Evolutionary conservation across 1,140 invertebrate species (phyloP), one percentile per base, ranked within the genome.

Genomic region (Drosophila albomicans): DNA sequence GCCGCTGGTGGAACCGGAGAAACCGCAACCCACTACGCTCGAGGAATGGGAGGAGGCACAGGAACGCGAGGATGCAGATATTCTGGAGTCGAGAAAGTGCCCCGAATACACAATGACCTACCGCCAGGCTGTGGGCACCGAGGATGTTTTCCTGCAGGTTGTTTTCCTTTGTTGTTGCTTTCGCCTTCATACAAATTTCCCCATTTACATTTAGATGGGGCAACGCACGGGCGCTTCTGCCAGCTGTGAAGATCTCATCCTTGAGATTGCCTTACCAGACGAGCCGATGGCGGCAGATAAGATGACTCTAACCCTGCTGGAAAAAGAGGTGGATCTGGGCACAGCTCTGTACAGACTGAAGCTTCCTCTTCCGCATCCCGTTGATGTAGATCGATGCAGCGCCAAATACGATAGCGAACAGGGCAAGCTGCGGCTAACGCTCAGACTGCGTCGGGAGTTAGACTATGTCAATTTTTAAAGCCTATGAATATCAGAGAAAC

Each of bases 171-270:
- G 0, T 7, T 32, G n/a, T 25, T 2, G 1, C 28, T 6, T 6
- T n/a, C 7, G 28, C 49, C 25, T 54, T 16, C 45, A 2, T 43
- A 66, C 13, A 38, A 15, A 41, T 1, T 5, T 5, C 5, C 5
- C 8, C 13, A 10, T 61, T 46, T 25, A n/a, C 48, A 61, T 10
- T 38, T 84, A 97, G 96, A 96, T 98, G 94, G 96, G 96, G 0
- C 95, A 95, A 65, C 98, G 98, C 93, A 98, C 96, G 6, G 95
- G 96, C 30, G 93, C 95, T 0, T 96, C 96, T 1, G 94, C 96
- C 0, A 98, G 97, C 87, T 98, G 97, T 91, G 97, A 98, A 91
- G 96, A 97, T 92, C 95, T 98, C 91, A 94, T 97, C 2, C 92
- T 98, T 0, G 94, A 94, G 59, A 94, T 98, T 5, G 93, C 95